phyloP scores from a whole-genome alignment of 2,113 vertebrate genomes.

The Forbesichthys agassizii region DNA sequence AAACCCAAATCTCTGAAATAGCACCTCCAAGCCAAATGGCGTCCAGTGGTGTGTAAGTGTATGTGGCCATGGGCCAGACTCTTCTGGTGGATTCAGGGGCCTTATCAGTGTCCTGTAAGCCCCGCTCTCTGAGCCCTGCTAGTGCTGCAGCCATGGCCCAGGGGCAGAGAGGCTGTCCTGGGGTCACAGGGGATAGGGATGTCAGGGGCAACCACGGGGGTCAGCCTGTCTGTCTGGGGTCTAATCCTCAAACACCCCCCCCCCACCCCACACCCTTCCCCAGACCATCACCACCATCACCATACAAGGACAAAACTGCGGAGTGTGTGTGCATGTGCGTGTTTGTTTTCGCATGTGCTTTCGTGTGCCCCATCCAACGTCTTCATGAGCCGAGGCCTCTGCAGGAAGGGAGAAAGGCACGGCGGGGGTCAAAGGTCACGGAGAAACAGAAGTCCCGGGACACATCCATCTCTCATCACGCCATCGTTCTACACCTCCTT shows the following conservation, averaged over 20 bases:
- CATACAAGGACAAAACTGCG: background rate
- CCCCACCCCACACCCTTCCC: background rate
- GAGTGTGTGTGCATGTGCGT: background rate
- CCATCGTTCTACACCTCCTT: slow-evolving; percentile 41
- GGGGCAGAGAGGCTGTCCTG: background rate
- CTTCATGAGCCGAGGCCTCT: background rate
- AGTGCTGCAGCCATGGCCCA: background rate
- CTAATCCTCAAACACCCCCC: slow-evolving; percentile 48
- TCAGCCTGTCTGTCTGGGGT: slow-evolving; percentile 52
- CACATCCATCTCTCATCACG: slow-evolving; percentile 55
- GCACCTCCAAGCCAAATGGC: background rate
- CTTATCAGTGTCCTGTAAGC: slow-evolving; percentile 34
- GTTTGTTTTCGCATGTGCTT: background rate
- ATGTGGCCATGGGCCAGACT: slow-evolving; percentile 8
- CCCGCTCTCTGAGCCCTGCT: background rate
- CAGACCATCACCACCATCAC: background rate
- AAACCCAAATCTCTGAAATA: background rate
- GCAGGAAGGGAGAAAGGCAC: slow-evolving; percentile 29
- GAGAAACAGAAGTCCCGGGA: slow-evolving; percentile 56
- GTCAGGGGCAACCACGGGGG: slow-evolving; percentile 39
- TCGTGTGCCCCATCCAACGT: background rate
- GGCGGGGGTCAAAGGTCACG: slow-evolving; percentile 41
- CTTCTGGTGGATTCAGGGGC: slow-evolving; percentile 4
- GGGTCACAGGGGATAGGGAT: slow-evolving; percentile 30
- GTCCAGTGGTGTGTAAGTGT: slow-evolving; percentile 5